phyloP scores from a whole-genome alignment of 2,888 invertebrate genomes.

The Drosophila pseudotakahashii region DNA sequence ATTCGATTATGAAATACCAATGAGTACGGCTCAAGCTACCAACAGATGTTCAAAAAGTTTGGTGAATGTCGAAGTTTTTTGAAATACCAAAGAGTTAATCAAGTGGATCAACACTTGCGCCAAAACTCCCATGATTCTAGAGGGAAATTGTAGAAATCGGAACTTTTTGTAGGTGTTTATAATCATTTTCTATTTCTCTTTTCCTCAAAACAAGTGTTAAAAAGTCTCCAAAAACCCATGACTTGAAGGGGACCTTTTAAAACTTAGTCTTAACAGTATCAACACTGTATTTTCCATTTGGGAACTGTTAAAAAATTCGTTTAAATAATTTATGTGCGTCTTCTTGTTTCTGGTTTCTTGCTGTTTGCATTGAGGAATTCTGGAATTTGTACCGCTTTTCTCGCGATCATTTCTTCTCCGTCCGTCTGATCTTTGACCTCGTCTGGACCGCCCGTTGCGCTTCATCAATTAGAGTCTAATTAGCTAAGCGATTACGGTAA shows the following conservation, averaged over 20 bases:
- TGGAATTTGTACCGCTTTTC: slow-evolving; percentile 10
- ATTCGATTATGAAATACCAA: slow-evolving; percentile 36
- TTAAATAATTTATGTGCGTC: neutral
- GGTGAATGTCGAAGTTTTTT: neutral
- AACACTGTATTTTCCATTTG: neutral
- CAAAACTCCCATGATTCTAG: neutral
- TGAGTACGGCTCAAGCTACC: slow-evolving; percentile 8
- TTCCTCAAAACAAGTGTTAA: neutral
- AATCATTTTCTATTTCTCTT: no score
- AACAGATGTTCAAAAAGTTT: slow-evolving; percentile 18
- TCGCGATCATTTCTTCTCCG: slow-evolving; percentile 21
- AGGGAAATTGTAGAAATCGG: neutral
- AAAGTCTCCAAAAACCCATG: neutral
- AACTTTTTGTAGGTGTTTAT: neutral
- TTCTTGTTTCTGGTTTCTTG: neutral
- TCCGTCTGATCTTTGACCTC: slow-evolving; percentile 38
- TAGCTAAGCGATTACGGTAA: slow-evolving; percentile 56
- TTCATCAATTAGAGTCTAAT: slow-evolving; percentile 66
- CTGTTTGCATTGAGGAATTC: neutral
- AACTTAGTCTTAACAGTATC: no score
- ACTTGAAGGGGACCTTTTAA: neutral
- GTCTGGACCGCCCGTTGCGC: slow-evolving; percentile 63
- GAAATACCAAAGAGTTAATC: slow-evolving; percentile 2
- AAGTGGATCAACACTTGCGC: neutral
- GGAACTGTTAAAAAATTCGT: neutral